A percentile compares a stretch with the other conserved stretches of the same genome.
Evolutionary conservation across 2,113 vertebrate species (phyloP).

Genomic region (Numida meleagris): DNA sequence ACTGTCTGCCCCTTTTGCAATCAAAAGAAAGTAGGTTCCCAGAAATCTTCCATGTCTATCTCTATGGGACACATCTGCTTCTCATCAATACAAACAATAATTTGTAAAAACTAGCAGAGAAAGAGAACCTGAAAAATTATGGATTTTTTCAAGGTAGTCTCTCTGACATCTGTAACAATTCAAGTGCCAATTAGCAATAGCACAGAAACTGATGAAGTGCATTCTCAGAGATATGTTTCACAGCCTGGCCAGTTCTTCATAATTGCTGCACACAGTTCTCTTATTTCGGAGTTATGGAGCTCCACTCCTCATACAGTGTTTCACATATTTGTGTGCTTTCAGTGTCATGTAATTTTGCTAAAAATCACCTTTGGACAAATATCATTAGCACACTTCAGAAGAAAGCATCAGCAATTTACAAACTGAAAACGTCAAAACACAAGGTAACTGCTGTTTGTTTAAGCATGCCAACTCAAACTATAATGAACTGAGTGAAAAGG

Average conservation of each 20-base stretch:
- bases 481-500: neutral
- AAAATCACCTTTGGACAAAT: neutral
- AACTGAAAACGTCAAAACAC: neutral
- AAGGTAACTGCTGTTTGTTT: neutral
- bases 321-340: neutral
- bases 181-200: neutral
- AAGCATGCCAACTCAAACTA: neutral
- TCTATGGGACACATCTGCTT: neutral
- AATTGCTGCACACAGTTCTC: neutral
- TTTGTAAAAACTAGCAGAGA: neutral
- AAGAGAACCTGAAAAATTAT: neutral
- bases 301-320: neutral
- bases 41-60: neutral
- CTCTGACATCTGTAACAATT: neutral
- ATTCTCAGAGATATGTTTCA: neutral
- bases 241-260: neutral
- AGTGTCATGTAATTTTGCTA: neutral
- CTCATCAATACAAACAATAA: neutral
- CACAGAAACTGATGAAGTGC: neutral
- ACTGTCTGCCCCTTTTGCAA: neutral
- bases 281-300: neutral
- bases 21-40: neutral
- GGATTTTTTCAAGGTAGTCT: neutral
- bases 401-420: neutral
- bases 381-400: neutral